A percentile compares a stretch with the other conserved stretches of the same genome.
phyloP scores from a whole-genome alignment of 1,140 invertebrate genomes.

The Pissodes strobi region DNA sequence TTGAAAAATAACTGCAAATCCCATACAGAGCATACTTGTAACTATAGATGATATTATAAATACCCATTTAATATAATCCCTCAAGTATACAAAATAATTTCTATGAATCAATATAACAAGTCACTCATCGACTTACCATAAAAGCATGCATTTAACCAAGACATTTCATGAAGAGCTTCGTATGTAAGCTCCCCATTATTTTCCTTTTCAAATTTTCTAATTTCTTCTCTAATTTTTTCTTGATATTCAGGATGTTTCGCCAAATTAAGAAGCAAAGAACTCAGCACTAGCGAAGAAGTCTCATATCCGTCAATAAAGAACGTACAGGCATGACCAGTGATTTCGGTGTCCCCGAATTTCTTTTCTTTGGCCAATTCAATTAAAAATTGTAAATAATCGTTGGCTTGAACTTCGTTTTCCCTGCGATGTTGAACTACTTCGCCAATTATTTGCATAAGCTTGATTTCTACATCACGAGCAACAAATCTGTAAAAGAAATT shows the following conservation, averaged over 20 bases:
- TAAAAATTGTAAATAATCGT: slow-evolving; percentile 29
- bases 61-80: too few species aligned
- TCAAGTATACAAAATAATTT: too few species aligned
- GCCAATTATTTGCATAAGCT: not conserved
- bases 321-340: slow-evolving; percentile 11
- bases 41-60: too few species aligned
- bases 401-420: slow-evolving; percentile 11
- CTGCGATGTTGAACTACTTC: slow-evolving; percentile 9
- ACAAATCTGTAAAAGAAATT: too few species aligned
- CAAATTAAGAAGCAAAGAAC: slow-evolving; percentile 17
- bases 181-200: slow-evolving; percentile 23
- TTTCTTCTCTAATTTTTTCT: slow-evolving; percentile 22
- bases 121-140: slow-evolving; percentile 25
- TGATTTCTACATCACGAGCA: not conserved
- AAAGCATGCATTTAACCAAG: slow-evolving; percentile 29
- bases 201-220: slow-evolving; percentile 10
- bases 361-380: slow-evolving; percentile 6
- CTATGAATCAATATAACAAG: too few species aligned
- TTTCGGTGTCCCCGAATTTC: not conserved
- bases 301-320: slow-evolving; percentile 33
- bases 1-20: too few species aligned
- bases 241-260: slow-evolving; percentile 24
- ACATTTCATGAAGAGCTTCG: slow-evolving; percentile 23
- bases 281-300: slow-evolving; percentile 21
- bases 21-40: too few species aligned